These are phyloP conservation scores for Spicauda simplicius DNA, from an alignment of 2,888 invertebrate species.

Conservation along the genomic window DNA sequence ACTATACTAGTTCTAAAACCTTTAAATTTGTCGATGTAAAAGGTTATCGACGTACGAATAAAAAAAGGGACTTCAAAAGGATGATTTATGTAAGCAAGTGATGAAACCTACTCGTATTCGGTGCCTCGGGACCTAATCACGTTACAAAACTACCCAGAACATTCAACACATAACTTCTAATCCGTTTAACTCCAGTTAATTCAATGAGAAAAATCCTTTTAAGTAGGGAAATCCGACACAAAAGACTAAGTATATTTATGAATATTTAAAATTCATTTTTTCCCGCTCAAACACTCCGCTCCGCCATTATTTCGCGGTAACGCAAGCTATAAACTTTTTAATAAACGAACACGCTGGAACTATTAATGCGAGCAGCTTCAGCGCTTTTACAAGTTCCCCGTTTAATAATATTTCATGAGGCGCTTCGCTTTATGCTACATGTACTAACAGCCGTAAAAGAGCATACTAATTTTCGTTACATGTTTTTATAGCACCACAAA, in stretches of 20 bases:
- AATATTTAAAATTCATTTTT: conserved; percentile 36
- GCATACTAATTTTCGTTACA: conserved; percentile 17
- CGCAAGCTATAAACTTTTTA: conserved; percentile 47
- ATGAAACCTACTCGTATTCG: no score
- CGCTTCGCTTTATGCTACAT: conserved; percentile 26
- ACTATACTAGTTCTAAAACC: no score
- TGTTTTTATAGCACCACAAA: background rate
- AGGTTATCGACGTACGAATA: no score
- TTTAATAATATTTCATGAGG: conserved; percentile 29
- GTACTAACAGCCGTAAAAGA: background rate
- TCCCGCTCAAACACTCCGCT: conserved; percentile 16
- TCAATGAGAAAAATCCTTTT: conserved; percentile 6
- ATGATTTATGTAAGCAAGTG: no score
- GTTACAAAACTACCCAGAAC: no score
- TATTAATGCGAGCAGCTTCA: conserved; percentile 44
- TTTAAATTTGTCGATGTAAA: no score
- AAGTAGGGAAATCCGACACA: conserved; percentile 10
- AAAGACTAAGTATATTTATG: conserved; percentile 45
- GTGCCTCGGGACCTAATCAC: no score
- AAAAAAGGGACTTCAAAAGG: no score
- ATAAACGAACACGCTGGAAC: conserved; percentile 46
- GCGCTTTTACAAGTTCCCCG: conserved; percentile 22
- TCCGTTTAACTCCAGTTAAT: conserved; percentile 9
- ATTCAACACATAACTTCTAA: background rate
- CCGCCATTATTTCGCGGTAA: conserved; percentile 35